Evolutionary conservation across 2,888 invertebrate genomes (phyloP).

Genomic region (Siphlonurus alternatus): DNA sequence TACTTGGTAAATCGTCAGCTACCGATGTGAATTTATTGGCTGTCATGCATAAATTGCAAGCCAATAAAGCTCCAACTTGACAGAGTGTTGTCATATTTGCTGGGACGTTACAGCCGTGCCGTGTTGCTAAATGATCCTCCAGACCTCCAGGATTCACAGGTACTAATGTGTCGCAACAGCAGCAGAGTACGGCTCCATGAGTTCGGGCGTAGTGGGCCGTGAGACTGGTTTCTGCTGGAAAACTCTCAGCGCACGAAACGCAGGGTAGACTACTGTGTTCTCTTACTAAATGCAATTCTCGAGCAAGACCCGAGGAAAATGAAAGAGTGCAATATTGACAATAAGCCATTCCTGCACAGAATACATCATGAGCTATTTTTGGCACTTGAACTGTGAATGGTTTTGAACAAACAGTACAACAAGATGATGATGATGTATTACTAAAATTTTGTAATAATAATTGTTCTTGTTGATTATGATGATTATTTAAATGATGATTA

Average conservation of each 20-base stretch:
- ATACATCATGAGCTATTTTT: constrained; percentile 14
- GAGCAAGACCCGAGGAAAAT: constrained; percentile 9
- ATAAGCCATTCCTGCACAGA: constrained; percentile 12
- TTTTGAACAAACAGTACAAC: constrained; percentile 13
- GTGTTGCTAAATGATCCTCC: neutral
- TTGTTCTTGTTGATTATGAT: constrained; percentile 9
- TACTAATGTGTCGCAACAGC: neutral
- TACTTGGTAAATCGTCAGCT: neutral
- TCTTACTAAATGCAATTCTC: constrained; percentile 9
- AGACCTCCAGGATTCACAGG: neutral
- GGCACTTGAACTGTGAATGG: constrained; percentile 13
- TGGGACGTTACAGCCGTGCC: neutral
- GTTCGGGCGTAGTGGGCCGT: neutral
- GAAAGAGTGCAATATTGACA: constrained; percentile 12
- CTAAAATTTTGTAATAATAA: constrained; percentile 10
- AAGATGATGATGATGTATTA: constrained; percentile 1
- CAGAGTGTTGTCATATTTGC: neutral
- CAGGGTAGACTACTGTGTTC: constrained; percentile 12
- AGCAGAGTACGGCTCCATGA: neutral
- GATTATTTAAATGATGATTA: constrained; percentile 9
- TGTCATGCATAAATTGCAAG: neutral
- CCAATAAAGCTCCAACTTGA: neutral
- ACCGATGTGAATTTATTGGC: neutral
- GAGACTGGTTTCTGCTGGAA: neutral
- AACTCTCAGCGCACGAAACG: neutral